These are phyloP conservation scores for Selenia dentaria DNA, from an alignment of 2,888 invertebrate species.

Conservation along the genomic window DNA sequence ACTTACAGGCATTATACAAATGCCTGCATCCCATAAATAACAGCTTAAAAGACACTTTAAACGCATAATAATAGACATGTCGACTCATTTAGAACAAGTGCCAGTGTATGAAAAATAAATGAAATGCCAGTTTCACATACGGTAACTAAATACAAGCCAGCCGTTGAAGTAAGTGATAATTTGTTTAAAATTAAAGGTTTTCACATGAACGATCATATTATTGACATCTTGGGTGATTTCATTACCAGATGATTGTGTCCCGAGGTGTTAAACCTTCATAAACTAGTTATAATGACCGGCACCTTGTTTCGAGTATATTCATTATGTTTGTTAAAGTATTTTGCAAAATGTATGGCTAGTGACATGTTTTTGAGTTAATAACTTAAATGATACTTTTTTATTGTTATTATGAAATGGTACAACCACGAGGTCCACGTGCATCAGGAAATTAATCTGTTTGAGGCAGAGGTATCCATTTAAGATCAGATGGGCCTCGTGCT, in stretches of 20 bases:
- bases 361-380: too few species aligned
- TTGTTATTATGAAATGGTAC: too few species aligned
- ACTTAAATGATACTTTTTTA: too few species aligned
- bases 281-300: constrained; percentile 3
- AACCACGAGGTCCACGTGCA: too few species aligned
- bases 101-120: constrained; percentile 8
- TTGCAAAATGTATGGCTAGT: too few species aligned
- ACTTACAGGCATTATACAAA: constrained; percentile 1
- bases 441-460: too few species aligned
- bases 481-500: too few species aligned
- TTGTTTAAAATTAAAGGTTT: constrained; percentile 17
- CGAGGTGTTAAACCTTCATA: constrained; percentile 15
- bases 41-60: constrained; percentile 15
- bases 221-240: constrained; percentile 13
- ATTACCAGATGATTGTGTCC: constrained; percentile 16
- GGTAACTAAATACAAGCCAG: not conserved
- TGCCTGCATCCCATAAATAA: constrained; percentile 1
- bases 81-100: constrained; percentile 11
- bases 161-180: constrained; percentile 17
- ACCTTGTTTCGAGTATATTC: not conserved
- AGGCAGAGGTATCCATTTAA: too few species aligned
- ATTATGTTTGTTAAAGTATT: not conserved
- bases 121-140: constrained; percentile 13
- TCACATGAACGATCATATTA: constrained; percentile 6
- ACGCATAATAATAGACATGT: constrained; percentile 10